Percentiles rank a stretch among this genome's conserved stretches.
Conservation (phyloP, 2,113 vertebrate species). For the Channa argus region DNA sequence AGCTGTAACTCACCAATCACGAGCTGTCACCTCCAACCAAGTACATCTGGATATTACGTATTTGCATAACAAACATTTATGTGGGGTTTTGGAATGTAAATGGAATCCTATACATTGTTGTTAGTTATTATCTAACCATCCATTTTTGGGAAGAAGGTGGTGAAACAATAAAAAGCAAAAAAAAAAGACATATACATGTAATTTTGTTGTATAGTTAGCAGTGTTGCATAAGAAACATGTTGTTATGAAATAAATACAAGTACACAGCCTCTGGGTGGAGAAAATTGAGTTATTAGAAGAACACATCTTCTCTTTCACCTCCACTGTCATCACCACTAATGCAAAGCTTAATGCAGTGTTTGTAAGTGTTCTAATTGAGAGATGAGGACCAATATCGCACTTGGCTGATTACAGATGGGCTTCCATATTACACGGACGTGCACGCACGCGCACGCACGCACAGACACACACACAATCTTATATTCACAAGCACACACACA, state of each 20-base stretch:
- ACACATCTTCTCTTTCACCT: slow-evolving; percentile 30
- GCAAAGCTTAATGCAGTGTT: slow-evolving; percentile 39
- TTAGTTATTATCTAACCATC: slow-evolving; percentile 5
- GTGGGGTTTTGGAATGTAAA: slow-evolving; percentile 12
- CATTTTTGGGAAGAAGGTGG: neutral
- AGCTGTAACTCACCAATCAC: slow-evolving; percentile 22
- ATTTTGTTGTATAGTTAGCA: neutral
- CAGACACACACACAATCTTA: slow-evolving; percentile 2
- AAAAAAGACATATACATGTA: neutral
- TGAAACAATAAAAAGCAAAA: neutral
- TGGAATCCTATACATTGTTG: slow-evolving; percentile 1
- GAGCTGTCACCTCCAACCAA: slow-evolving; percentile 38
- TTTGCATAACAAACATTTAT: slow-evolving; percentile 21
- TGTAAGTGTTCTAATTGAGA: slow-evolving; percentile 73
- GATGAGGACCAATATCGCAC: slow-evolving; percentile 77
- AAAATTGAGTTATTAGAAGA: slow-evolving; percentile 48
- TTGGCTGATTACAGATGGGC: slow-evolving; percentile 74
- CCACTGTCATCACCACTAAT: slow-evolving; percentile 30
- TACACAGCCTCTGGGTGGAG: slow-evolving; percentile 16
- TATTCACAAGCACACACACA: slow-evolving; percentile 31
- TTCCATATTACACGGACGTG: slow-evolving; percentile 32
- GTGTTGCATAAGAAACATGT: neutral
- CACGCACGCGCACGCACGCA: slow-evolving; percentile 24
- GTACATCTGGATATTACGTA: slow-evolving; percentile 4
- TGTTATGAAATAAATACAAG: slow-evolving; percentile 22